A percentile compares a stretch with the other conserved stretches of the same genome.
These are phyloP conservation scores for Chorisops tibialis DNA, from an alignment of 2,888 invertebrate species.

Conservation along the genomic window DNA sequence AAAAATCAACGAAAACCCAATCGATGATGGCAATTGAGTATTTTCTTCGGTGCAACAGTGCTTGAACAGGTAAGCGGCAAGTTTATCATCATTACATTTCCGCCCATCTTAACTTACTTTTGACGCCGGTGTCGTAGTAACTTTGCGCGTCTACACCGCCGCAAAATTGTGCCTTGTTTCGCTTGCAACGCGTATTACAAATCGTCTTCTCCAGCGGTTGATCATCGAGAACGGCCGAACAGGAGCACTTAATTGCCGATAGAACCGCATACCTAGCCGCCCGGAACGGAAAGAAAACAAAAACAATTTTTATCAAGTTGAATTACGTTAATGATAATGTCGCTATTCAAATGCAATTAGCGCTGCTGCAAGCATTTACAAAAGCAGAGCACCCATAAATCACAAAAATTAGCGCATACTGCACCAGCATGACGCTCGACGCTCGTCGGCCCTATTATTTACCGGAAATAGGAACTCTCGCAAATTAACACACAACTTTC, in stretches of 20 bases:
- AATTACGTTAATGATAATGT: neutral
- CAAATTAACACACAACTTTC: slow-evolving; percentile 48
- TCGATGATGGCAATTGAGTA: too few species aligned
- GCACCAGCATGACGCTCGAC: neutral
- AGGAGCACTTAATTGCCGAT: slow-evolving; percentile 45
- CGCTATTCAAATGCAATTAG: slow-evolving; percentile 14
- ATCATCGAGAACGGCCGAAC: slow-evolving; percentile 45
- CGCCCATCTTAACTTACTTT: slow-evolving; percentile 20
- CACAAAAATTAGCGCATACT: slow-evolving; percentile 20
- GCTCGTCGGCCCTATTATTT: slow-evolving; percentile 30
- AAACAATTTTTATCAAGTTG: too few species aligned
- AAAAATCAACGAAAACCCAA: too few species aligned
- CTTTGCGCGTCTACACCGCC: slow-evolving; percentile 66
- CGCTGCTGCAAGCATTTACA: neutral
- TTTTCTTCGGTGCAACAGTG: too few species aligned
- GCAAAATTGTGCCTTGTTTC: slow-evolving; percentile 62
- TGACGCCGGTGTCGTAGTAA: slow-evolving; percentile 64
- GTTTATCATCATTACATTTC: too few species aligned
- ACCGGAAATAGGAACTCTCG: slow-evolving; percentile 42
- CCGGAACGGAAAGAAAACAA: neutral
- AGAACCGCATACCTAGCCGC: slow-evolving; percentile 43
- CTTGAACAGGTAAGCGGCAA: too few species aligned
- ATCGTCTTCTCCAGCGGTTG: slow-evolving; percentile 47
- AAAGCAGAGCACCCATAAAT: too few species aligned
- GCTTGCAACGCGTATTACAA: slow-evolving; percentile 60